Base-by-base conservation (phyloP, 37 sponge, comb jelly and placozoan genomes). In the Hormiphora californensis region DNA sequence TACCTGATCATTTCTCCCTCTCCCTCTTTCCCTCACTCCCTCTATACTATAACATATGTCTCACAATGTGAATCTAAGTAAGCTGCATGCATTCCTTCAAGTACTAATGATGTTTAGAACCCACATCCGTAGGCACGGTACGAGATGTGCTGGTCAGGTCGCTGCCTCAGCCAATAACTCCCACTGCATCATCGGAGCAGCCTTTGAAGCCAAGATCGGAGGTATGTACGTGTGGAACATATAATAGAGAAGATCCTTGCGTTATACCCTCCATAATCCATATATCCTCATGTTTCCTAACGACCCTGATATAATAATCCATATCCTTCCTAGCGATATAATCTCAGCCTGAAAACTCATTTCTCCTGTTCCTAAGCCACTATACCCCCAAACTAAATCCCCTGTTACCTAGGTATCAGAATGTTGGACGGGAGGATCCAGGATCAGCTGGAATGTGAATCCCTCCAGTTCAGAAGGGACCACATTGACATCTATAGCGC, bases 401-500 rank as follows among this genome's bases (percentile, higher is more conserved):
- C 15, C 53, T 49, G 53, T 49, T 15, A 49, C 15, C 22, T 46
- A 73, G 81, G 81, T 27, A 89, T 98, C 32, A 91, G 99, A 32
- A 98, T 98, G 99, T 54, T 98, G 87, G 99, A 98, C 87, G 99
- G 95, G 12, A 40, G 87, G 0, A 92, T 98, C 11, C 94, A 93
- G 4, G 99, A 98, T 57, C 68, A 90, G 0, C 94, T 95, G 30
- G 99, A 98, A 81, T 94, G 89, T 17, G 68, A 73, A 28, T 92
- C 96, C 0, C 92, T 98, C 19, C 91, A 90, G 11, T 92, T 92
- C 54, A 90, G 89, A 5, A 92, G 90, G 54, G 88, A 95, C 81
- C 94, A 98, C 86, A 93, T 98, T 85, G 91, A 98, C 51, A 92
- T 98, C 54, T 98, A 98, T 90, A 98, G 95, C 92, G 92, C 91